Base-by-base conservation (phyloP, 2,797 vertebrate species). In the Avahi laniger region DNA sequence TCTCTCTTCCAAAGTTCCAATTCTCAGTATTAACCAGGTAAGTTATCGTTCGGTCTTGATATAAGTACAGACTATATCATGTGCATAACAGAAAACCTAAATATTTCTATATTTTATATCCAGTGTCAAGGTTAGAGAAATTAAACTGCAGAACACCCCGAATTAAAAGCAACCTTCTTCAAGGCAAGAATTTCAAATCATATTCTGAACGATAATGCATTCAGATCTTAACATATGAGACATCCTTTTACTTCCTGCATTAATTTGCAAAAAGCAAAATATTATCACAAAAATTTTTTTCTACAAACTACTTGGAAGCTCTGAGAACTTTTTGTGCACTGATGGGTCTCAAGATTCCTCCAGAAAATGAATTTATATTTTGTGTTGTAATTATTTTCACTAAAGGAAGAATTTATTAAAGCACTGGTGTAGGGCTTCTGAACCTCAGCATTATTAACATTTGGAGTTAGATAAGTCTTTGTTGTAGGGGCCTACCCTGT, bases 211-310 rank as follows among this genome's bases (percentile, higher is more conserved):
- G 69, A 73, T 41, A 81, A 28, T 82, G 7, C 17, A 92, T 87
- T 96, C 67, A 63, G 30, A 93, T 82, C 43, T 81, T 61, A 93
- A 92, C 84, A 75, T 93, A 76, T 11, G 30, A 96, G n/a, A 61
- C 22, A 22, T 48, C 41, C 38, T 95, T 75, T 92, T 46, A 92
- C 38, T 93, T 94, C 54, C 85, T 92, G 76, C 43, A 78, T 93
- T 88, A 82, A 93, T 87, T 92, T 94, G 63, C 54, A 70, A 83
- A 73, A 82, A 86, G 78, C 22, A 38, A 90, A 97, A 83, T 87
- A 91, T 94, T 97, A 95, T 80, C 69, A 82, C 3, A 20, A 43
- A 35, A 69, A 28, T 70, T 86, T 18, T 35, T 35, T 84, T 88
- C 24, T 72, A 63, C 63, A 93, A 88, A 52, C 18, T 79, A 46